Evolutionary conservation across 2,113 vertebrate genomes (phyloP).

Genomic region (Lethenteron reissneri): DNA sequence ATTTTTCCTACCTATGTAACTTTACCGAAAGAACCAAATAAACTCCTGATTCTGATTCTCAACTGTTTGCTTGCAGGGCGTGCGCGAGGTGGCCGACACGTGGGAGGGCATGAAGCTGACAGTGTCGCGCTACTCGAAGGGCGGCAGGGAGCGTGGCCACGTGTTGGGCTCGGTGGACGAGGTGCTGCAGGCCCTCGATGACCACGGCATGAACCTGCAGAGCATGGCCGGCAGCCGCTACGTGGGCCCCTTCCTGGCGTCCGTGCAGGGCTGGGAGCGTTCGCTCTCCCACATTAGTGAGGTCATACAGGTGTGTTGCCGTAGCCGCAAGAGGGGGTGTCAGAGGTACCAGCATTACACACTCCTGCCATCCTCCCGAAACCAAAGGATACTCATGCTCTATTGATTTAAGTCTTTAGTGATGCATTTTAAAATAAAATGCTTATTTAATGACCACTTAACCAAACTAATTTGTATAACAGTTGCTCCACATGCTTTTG

Average conservation of each 20-base stretch:
- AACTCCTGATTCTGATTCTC: neutral
- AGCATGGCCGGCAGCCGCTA: slow-evolving; percentile 66
- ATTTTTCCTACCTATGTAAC: too few species aligned
- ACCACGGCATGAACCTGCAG: slow-evolving; percentile 61
- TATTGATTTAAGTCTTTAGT: too few species aligned
- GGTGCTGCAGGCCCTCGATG: slow-evolving; percentile 54
- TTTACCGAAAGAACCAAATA: too few species aligned
- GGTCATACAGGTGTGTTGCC: slow-evolving; percentile 48
- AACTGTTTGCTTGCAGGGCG: slow-evolving; percentile 26
- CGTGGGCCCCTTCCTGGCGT: slow-evolving; percentile 55
- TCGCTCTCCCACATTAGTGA: slow-evolving; percentile 62
- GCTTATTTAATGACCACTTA: too few species aligned
- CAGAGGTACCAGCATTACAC: too few species aligned
- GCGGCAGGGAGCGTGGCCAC: slow-evolving; percentile 45
- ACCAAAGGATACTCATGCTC: too few species aligned
- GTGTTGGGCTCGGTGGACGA: slow-evolving; percentile 58
- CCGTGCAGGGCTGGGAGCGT: slow-evolving; percentile 60
- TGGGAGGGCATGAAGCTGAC: slow-evolving; percentile 75
- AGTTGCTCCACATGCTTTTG: too few species aligned
- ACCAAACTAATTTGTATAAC: too few species aligned
- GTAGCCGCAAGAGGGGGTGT: too few species aligned
- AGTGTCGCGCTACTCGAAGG: slow-evolving; percentile 50
- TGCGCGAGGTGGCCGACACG: slow-evolving; percentile 56
- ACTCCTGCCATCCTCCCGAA: too few species aligned
- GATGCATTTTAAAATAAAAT: too few species aligned